Conservation (phyloP, 2,113 vertebrate species). For the Esox niger region DNA sequence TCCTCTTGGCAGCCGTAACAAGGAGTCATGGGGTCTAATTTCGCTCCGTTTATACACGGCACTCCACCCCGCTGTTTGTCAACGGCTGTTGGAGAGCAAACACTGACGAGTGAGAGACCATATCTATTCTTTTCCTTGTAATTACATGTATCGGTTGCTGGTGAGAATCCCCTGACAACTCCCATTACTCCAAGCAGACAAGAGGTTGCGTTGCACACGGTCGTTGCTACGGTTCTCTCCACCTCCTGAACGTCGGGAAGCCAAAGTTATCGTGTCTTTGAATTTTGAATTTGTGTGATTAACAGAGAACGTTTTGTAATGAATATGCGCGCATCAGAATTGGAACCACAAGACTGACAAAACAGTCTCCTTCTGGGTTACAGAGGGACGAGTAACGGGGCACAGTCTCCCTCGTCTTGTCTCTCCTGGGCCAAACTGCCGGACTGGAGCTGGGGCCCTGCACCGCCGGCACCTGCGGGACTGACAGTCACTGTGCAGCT, state of each 20-base stretch:
- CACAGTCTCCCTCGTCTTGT: too few species aligned
- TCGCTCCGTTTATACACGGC: constrained; percentile 38
- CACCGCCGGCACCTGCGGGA: too few species aligned
- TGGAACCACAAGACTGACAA: too few species aligned
- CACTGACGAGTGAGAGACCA: constrained; percentile 49
- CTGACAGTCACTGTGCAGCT: too few species aligned
- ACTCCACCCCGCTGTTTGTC: constrained; percentile 50
- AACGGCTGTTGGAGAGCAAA: constrained; percentile 48
- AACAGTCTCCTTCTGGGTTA: too few species aligned
- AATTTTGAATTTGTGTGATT: too few species aligned
- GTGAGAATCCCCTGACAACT: constrained; percentile 42
- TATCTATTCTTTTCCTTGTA: constrained; percentile 34
- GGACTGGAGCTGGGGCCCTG: too few species aligned
- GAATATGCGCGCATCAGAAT: too few species aligned
- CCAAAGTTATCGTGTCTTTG: too few species aligned
- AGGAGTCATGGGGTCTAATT: constrained; percentile 24
- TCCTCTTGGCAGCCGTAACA: constrained; percentile 25
- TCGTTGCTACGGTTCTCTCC: not conserved
- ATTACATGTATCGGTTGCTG: constrained; percentile 54
- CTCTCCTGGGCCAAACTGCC: too few species aligned
- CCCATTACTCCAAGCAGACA: constrained; percentile 8
- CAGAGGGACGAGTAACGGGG: too few species aligned
- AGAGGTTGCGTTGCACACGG: not conserved
- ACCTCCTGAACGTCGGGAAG: too few species aligned
- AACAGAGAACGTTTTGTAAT: not conserved